These are phyloP conservation scores for Enteromius mattozi DNA, from an alignment of 2,797 vertebrate species.

Conservation along the genomic window DNA sequence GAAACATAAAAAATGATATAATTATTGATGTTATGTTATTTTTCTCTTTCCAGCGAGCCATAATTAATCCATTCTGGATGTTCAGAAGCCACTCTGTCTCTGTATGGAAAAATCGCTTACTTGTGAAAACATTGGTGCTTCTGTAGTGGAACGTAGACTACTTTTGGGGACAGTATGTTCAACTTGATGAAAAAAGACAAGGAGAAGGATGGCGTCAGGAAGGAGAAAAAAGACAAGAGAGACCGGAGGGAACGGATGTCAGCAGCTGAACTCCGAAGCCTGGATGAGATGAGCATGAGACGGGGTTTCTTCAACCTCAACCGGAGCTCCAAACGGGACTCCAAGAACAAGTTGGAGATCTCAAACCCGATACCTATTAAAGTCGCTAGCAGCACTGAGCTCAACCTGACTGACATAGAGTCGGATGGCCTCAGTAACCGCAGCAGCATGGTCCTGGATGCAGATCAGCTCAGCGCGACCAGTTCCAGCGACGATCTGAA, in stretches of 20 bases:
- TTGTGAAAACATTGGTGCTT: conserved; percentile 52
- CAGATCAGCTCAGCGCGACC: conserved; percentile 89
- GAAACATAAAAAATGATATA: not conserved
- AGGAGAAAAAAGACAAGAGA: conserved; percentile 91
- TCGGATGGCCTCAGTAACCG: conserved; percentile 89
- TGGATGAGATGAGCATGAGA: conserved; percentile 97
- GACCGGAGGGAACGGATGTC: conserved; percentile 97
- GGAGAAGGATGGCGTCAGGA: conserved; percentile 86
- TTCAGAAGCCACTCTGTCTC: conserved; percentile 46
- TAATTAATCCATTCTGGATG: conserved; percentile 45
- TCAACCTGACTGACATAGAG: conserved; percentile 93
- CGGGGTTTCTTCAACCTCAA: conserved; percentile 96
- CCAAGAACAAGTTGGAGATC: conserved; percentile 91
- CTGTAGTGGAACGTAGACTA: conserved; percentile 41
- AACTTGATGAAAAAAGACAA: conserved; percentile 94
- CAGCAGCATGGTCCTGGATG: conserved; percentile 89
- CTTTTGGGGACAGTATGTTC: conserved; percentile 82
- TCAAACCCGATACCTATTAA: conserved; percentile 98
- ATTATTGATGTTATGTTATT: conserved; percentile 41
- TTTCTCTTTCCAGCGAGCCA: conserved; percentile 61
- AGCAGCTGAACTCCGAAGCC: conserved; percentile 89
- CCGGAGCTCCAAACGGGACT: conserved; percentile 90
- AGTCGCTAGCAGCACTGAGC: conserved; percentile 90
- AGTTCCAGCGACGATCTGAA: conserved; percentile 94
- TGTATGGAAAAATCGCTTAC: conserved; percentile 61